Percentiles rank a stretch among this genome's conserved stretches.
Evolutionary conservation across 2,888 invertebrate species (phyloP).

Genomic region (Parnassius apollo): DNA sequence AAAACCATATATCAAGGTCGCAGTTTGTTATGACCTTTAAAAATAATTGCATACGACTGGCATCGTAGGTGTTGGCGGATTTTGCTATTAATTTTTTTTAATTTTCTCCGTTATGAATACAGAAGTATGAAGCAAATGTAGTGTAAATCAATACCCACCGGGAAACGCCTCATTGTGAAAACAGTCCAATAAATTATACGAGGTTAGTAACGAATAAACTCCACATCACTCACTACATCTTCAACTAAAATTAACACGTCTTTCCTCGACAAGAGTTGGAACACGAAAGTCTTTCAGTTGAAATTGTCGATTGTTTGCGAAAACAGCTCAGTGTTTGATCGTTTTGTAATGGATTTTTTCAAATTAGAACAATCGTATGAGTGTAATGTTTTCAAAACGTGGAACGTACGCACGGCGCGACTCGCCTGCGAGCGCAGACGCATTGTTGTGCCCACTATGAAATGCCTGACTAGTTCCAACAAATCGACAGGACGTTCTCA

Average conservation of each 20-base stretch:
- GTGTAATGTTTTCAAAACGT: slow-evolving; percentile 74
- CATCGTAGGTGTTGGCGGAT: background rate
- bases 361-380: slow-evolving; percentile 68
- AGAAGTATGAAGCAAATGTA: background rate
- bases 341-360: slow-evolving; percentile 72
- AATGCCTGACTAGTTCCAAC: slow-evolving; percentile 56
- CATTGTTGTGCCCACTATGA: slow-evolving; percentile 62
- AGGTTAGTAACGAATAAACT: slow-evolving; percentile 21
- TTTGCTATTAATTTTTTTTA: background rate
- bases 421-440: slow-evolving; percentile 51
- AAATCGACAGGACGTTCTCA: slow-evolving; percentile 50
- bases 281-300: slow-evolving; percentile 42
- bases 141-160: slow-evolving; percentile 8
- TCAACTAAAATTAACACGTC: slow-evolving; percentile 34
- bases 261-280: slow-evolving; percentile 42
- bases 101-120: no score
- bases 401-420: slow-evolving; percentile 49
- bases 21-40: slow-evolving; percentile 11
- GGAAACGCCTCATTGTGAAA: slow-evolving; percentile 12
- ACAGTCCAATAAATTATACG: slow-evolving; percentile 18
- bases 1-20: slow-evolving; percentile 17
- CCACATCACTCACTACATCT: slow-evolving; percentile 43
- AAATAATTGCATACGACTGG: slow-evolving; percentile 1
- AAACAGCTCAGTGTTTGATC: slow-evolving; percentile 66
- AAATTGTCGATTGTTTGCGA: slow-evolving; percentile 63